Percentiles rank a stretch among this genome's conserved stretches.
These are phyloP conservation scores for Callocephalon fimbriatum DNA, from an alignment of 2,113 vertebrate genomes.

Conservation along the genomic window DNA sequence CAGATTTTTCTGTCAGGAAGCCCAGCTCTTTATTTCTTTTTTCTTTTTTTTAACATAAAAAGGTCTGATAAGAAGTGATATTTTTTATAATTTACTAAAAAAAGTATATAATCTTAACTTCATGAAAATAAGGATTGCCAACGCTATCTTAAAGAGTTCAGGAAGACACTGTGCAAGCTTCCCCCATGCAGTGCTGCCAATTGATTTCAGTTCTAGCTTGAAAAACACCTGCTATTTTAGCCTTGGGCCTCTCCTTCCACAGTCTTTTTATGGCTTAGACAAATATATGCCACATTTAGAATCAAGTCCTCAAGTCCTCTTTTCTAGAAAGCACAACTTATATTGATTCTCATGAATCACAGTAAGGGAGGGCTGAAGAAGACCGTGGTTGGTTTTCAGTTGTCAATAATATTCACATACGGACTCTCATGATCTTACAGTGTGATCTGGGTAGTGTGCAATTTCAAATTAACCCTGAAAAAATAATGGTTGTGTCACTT, in stretches of 20 bases:
- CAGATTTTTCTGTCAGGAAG: neutral
- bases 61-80: neutral
- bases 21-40: neutral
- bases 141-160: neutral
- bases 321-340: neutral
- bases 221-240: constrained; percentile 19
- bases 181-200: neutral
- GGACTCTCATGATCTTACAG: neutral
- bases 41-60: neutral
- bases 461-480: neutral
- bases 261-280: neutral
- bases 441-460: neutral
- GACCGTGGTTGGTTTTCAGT: neutral
- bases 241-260: neutral
- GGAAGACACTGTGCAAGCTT: neutral
- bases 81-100: neutral
- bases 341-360: neutral
- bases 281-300: neutral
- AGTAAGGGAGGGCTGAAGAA: neutral
- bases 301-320: neutral
- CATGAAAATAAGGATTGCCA: neutral
- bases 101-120: neutral
- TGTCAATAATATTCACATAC: neutral
- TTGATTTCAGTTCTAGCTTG: neutral
- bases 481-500: neutral